Percentiles rank a stretch among this genome's conserved stretches.
phyloP scores from a whole-genome alignment of 2,113 vertebrate species.

The Antennarius striatus region DNA sequence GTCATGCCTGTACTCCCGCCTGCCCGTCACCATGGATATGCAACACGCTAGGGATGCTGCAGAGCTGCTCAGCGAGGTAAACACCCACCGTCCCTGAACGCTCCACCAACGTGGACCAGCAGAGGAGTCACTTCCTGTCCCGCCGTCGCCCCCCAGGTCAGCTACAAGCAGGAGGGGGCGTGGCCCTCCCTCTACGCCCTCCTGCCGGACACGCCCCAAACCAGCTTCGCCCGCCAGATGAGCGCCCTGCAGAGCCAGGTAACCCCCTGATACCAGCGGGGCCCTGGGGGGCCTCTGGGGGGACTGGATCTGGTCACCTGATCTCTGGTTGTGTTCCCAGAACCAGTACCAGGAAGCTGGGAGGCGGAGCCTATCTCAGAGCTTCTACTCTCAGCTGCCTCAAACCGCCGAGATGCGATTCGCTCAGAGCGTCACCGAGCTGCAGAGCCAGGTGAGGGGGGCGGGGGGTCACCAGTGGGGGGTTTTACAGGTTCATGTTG shows the following conservation, averaged over 20 bases:
- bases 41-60: constrained; percentile 45
- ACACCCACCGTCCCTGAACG: not conserved
- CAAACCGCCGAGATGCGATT: constrained; percentile 44
- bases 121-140: not conserved
- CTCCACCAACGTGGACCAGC: no score
- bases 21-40: constrained; percentile 48
- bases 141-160: constrained; percentile 66
- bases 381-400: constrained; percentile 44
- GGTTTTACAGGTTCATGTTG: no score
- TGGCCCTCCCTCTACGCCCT: constrained; percentile 80
- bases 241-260: constrained; percentile 42
- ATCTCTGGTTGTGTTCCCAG: constrained; percentile 20
- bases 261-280: no score
- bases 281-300: no score
- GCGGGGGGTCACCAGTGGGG: no score
- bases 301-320: no score
- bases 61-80: constrained; percentile 52
- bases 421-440: constrained; percentile 67
- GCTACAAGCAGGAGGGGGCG: constrained; percentile 81
- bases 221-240: constrained; percentile 81
- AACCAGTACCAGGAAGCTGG: constrained; percentile 44
- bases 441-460: constrained; percentile 85
- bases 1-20: constrained; percentile 31
- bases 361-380: constrained; percentile 32
- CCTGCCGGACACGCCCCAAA: constrained; percentile 87